Evolutionary conservation across 2,888 invertebrate genomes (phyloP), one percentile per base, ranked within the genome.

Genomic region (Polydrusus pterygomalis): DNA sequence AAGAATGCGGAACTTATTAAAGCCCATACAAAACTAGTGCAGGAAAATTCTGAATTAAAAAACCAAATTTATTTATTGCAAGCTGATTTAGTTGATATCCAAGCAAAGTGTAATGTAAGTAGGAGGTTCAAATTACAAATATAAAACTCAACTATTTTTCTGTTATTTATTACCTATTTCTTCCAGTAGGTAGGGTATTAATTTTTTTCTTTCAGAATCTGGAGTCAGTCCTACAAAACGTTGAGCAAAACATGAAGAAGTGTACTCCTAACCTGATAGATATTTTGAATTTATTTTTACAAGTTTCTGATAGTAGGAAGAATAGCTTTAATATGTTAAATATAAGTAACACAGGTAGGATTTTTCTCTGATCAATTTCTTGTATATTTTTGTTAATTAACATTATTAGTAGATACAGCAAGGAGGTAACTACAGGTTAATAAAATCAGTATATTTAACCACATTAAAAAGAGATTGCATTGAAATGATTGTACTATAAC

Each of bases 1-100:
- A 74, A 74, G 38, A 74, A 74, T 68, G 15, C 43, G 11, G 74
- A 74, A 15, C 43, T 74, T 34, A 68, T 43, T n/a, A 74, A 43
- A 43, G 60, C 51, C 18, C 13, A 74, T 63, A 67, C 74, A 15
- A 74, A 68, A 49, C 30, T 74, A 51, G 18, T 54, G 10, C 68
- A 74, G 34, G 68, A 74, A 34, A 51, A 67, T 18, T 38, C 47
- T 25, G 68, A 68, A 25, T 11, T 68, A 43, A 68, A 40, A 60
- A 68, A 17, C 18, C 49, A 74, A 68, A 54, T 49, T 9, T 38
- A 38, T n/a, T 40, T 38, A 7, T 60, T 74, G 15, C 60, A 58
- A 43, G 54, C 38, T 34, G 65, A 67, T 1, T 49, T 67, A 13
- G 11, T 73, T 5, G 38, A 67, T 2, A 11, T 17, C n/a, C 45